Base-by-base conservation (phyloP, 1,140 invertebrate genomes). In the Drosophila ohnishii region DNA sequence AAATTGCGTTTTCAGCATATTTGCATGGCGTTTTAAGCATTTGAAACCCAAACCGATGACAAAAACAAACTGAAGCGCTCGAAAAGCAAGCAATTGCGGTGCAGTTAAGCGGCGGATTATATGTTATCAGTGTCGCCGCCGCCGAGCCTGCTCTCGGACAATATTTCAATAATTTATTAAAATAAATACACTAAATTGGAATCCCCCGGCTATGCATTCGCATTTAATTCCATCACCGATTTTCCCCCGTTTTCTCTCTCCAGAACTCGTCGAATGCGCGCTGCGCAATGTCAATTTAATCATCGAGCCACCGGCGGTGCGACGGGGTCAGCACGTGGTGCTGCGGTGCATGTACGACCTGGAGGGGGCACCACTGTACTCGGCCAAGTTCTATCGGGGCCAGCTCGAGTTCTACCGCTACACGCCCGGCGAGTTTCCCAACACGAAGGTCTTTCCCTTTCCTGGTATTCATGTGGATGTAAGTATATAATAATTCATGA, bases 351-450 rank as follows among this genome's bases (percentile, higher is more conserved):
- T 93, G 71, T 95, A 96, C 89, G 94, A 96, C 90, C 93, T 96
- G 85, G 94, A 96, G 81, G 94, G 94, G 0, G 94, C 94, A 11
- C 94, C 94, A 7, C 93, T 97, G 32, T 97, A 97, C 91, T 95
- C 95, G 2, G 93, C 96, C 48, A 96, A 96, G 92, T 96, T 95
- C 95, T 96, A 96, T 91, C 93, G 95, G 57, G 95, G 96, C n/a
- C 94, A 93, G 78, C 93, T 94, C 75, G 96, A 96, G 91, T 96
- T 96, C 92, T 96, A 96, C 91, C 93, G 96, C 67, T 96, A 94
- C 83, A 95, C 95, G 5, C 95, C 95, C 0, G 94, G 93, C 57
- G 95, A 96, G 75, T 92, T 92, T 34, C 95, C 95, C 13, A 92
- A 93, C 9, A 95, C 93, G 2, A 96, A 95, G 90, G 93, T 94